Evolutionary conservation across 92 coral and sea anemone species (phyloP).

Genomic region (Pocillopora meandrina): DNA sequence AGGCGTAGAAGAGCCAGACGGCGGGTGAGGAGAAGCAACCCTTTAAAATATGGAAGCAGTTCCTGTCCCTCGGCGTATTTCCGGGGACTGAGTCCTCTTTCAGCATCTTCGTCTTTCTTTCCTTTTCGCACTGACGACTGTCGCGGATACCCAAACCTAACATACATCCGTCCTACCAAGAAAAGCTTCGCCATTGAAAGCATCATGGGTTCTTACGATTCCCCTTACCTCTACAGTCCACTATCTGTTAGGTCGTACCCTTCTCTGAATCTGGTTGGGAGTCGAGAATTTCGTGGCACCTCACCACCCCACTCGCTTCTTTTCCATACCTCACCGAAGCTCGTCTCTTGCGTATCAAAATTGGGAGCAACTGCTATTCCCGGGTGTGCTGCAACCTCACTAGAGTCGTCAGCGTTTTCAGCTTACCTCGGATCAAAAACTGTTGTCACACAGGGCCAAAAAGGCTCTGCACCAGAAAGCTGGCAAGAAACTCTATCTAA

Average conservation of each 20-base stretch:
- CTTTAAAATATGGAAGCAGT: conserved; percentile 64
- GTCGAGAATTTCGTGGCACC: conserved; percentile 6
- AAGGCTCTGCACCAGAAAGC: conserved; percentile 59
- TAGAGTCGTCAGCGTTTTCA: conserved; percentile 60
- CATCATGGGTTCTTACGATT: conserved; percentile 40
- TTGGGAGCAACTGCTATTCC: neutral
- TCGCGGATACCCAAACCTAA: conserved; percentile 50
- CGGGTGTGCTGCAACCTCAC: neutral
- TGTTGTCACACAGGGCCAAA: conserved; percentile 26
- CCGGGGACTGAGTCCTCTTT: conserved; percentile 56
- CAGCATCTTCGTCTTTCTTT: conserved; percentile 51
- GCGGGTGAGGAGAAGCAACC: conserved; percentile 83
- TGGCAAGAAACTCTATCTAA: conserved; percentile 97
- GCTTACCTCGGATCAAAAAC: conserved; percentile 38
- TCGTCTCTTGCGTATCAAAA: conserved; percentile 4
- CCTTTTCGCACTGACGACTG: conserved; percentile 69
- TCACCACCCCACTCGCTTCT: conserved; percentile 34
- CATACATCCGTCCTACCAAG: conserved; percentile 61
- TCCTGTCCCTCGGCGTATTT: conserved; percentile 53
- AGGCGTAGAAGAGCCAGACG: conserved; percentile 94
- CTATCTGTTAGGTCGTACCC: conserved; percentile 36
- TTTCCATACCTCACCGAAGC: conserved; percentile 18
- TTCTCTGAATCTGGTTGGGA: conserved; percentile 15
- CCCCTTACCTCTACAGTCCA: conserved; percentile 35
- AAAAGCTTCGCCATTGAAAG: conserved; percentile 81